Base-by-base conservation (phyloP, 2,888 invertebrate species). In the Drosophila nigritarsus region DNA sequence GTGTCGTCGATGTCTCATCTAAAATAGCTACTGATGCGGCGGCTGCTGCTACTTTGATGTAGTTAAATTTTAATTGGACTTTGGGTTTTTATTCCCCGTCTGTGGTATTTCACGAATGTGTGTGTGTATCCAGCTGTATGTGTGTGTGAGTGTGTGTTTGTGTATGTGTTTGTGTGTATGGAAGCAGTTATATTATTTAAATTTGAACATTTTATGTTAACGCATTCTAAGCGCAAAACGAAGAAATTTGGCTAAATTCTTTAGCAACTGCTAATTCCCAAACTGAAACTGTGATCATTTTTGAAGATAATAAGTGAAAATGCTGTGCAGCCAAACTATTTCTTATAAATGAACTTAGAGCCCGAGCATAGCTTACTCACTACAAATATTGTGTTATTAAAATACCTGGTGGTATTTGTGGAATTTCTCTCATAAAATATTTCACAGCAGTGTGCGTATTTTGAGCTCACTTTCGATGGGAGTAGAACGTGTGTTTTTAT, bases 11-110 rank as follows among this genome's bases (percentile, higher is more conserved):
- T 65, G 73, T 76, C 79, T 84, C 82, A 79, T 83, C 77, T 77
- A 77, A 77, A 71, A 63, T 73, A 73, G 82, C 89, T 80, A 82
- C 85, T 85, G 89, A 76, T 73, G 73, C 69, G 69, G 72, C 64
- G 66, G 73, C 71, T 73, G 76, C 71, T 80, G 83, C 79, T 81
- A 79, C 91, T 88, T 90, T 90, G 91, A 90, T 91, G 89, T 91
- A 87, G 91, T 90, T 88, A 87, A 90, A 90, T 90, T 90, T 91
- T 91, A 91, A 88, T 91, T 90, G 90, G 90, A 90, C 89, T 90
- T 90, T 86, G 78, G 90, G 80, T 85, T 88, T 88, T 84, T 78
- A 73, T 74, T 49, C 80, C 75, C 78, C 75, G 76, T 81, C 82
- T 83, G 81, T 79, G 87, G 83, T 82, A 90, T 85, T 78, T 75